Evolutionary conservation across 2,113 vertebrate species (phyloP).

Genomic region (Oreochromis tanganicae): DNA sequence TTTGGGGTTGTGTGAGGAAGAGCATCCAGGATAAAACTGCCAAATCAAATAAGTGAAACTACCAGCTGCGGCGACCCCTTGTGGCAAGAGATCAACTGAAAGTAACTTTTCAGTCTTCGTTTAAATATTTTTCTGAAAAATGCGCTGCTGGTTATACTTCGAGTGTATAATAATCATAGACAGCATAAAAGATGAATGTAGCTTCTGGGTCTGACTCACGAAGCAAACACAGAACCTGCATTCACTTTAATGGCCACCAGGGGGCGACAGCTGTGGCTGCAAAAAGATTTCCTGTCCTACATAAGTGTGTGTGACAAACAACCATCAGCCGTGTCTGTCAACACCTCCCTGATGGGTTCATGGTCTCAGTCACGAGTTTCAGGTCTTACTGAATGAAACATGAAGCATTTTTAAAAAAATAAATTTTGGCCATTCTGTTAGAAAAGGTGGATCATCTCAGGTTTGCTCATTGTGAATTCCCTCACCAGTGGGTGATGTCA

Average conservation of each 20-base stretch:
- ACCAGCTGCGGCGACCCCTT: not conserved
- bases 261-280: not conserved
- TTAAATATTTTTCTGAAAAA: too few relatives aligned
- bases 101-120: too few relatives aligned
- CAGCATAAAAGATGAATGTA: too few relatives aligned
- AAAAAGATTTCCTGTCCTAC: not conserved
- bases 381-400: not conserved
- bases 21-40: not conserved
- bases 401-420: not conserved
- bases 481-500: not conserved
- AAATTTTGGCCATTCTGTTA: not conserved
- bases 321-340: not conserved
- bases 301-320: not conserved
- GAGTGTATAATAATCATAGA: too few relatives aligned
- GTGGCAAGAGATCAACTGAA: too few relatives aligned
- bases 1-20: not conserved
- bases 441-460: not conserved
- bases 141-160: too few relatives aligned
- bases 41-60: not conserved
- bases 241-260: too few relatives aligned
- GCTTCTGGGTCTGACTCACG: too few relatives aligned
- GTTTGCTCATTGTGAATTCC: not conserved
- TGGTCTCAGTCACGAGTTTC: not conserved
- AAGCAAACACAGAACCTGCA: too few relatives aligned
- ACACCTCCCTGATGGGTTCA: not conserved